A percentile compares a stretch with the other conserved stretches of the same genome.
These are phyloP conservation scores for Amiota communis DNA, from an alignment of 2,888 invertebrate species.

Conservation along the genomic window DNA sequence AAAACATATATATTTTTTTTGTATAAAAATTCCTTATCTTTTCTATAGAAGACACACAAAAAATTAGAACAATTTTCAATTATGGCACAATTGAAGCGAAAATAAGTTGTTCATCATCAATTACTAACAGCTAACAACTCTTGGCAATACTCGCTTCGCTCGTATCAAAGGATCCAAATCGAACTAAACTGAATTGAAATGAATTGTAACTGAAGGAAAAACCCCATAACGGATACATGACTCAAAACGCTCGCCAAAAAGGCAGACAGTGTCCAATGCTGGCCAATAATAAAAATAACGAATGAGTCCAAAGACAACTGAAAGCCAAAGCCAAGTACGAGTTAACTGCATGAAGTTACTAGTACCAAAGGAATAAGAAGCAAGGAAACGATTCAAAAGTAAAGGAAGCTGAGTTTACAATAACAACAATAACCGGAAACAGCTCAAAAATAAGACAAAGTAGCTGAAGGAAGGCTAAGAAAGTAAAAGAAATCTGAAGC, in stretches of 20 bases:
- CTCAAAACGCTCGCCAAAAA: slow-evolving; percentile 40
- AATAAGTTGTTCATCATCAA: slow-evolving; percentile 70
- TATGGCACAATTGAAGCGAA: slow-evolving; percentile 68
- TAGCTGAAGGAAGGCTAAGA: neutral
- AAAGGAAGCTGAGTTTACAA: slow-evolving; percentile 38
- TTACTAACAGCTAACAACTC: slow-evolving; percentile 46
- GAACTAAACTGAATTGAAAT: slow-evolving; percentile 36
- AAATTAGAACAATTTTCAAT: slow-evolving; percentile 47
- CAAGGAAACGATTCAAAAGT: slow-evolving; percentile 41
- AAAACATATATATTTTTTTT: too few relatives aligned
- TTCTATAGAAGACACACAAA: neutral
- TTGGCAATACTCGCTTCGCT: slow-evolving; percentile 34
- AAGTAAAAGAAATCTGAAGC: slow-evolving; percentile 44
- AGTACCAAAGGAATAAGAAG: neutral
- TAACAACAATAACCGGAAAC: slow-evolving; percentile 27
- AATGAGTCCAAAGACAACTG: slow-evolving; percentile 46
- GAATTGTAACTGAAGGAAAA: slow-evolving; percentile 56
- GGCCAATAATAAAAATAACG: slow-evolving; percentile 54
- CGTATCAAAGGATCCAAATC: slow-evolving; percentile 42
- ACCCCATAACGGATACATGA: slow-evolving; percentile 59
- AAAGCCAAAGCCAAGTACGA: slow-evolving; percentile 42
- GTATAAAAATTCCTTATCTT: neutral
- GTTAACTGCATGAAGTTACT: slow-evolving; percentile 28
- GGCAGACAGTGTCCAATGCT: slow-evolving; percentile 45
- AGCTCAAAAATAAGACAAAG: slow-evolving; percentile 23